phyloP scores from a whole-genome alignment of 2,113 vertebrate genomes.

The Scartelaos histophorus region DNA sequence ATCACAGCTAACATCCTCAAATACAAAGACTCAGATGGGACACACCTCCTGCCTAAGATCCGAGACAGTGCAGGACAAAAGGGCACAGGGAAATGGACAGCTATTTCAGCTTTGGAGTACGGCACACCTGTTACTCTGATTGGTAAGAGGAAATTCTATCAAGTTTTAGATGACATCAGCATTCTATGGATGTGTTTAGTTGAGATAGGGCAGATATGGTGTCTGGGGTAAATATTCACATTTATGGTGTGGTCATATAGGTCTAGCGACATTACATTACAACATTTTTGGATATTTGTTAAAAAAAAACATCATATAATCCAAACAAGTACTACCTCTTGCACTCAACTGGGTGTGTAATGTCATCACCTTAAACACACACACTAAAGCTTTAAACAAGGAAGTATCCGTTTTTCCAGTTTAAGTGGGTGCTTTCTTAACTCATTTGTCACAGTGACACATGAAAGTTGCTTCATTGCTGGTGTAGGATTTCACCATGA shows the following conservation, averaged over 20 bases:
- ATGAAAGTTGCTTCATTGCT: slow-evolving; percentile 6
- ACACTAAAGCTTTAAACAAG: slow-evolving; percentile 17
- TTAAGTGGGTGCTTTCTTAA: neutral
- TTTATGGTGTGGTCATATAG: neutral
- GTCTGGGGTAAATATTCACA: neutral
- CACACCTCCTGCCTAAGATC: slow-evolving; percentile 91
- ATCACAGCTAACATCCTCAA: slow-evolving; percentile 95
- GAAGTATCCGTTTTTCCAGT: slow-evolving; percentile 35
- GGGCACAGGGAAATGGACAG: slow-evolving; percentile 98
- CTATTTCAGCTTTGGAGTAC: slow-evolving; percentile 92
- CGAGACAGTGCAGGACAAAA: slow-evolving; percentile 94
- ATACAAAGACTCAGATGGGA: slow-evolving; percentile 82
- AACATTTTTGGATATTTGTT: neutral
- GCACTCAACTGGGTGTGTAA: neutral
- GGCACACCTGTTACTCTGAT: slow-evolving; percentile 95
- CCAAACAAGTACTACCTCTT: neutral
- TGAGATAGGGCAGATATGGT: neutral
- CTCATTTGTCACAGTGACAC: slow-evolving; percentile 23
- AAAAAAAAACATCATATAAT: neutral
- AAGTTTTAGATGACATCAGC: neutral
- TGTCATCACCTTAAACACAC: neutral
- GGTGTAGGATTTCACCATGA: slow-evolving; percentile 14
- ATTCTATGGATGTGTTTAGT: neutral
- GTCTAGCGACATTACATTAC: neutral
- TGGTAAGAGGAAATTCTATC: slow-evolving; percentile 73